phyloP scores from a whole-genome alignment of 2,797 vertebrate genomes.

The Podargus strigoides region DNA sequence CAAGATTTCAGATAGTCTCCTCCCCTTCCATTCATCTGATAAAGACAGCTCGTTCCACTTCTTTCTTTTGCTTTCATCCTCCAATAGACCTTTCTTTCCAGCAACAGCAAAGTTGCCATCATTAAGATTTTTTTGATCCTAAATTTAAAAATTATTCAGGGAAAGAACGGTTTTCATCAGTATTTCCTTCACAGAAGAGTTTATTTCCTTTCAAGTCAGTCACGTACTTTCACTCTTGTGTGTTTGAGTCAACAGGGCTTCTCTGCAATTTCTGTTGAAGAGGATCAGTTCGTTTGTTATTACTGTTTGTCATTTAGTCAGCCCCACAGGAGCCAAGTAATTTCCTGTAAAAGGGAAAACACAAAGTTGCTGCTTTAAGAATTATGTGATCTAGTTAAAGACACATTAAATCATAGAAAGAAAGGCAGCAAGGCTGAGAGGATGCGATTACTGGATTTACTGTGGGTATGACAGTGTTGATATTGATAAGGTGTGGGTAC shows the following conservation, averaged over 20 bases:
- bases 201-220: constrained; percentile 1
- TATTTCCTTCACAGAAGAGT: neutral
- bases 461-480: neutral
- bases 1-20: neutral
- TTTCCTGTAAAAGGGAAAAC: constrained; percentile 42
- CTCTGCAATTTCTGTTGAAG: neutral
- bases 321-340: neutral
- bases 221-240: neutral
- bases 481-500: neutral
- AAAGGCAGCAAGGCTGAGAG: neutral
- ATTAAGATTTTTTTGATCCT: neutral
- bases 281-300: constrained; percentile 14
- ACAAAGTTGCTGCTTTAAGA: neutral
- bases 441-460: neutral
- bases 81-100: neutral
- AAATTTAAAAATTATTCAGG: neutral
- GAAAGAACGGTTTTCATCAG: neutral
- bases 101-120: neutral
- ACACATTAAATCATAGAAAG: neutral
- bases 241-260: neutral
- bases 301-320: constrained; percentile 5
- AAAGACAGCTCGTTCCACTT: neutral
- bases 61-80: neutral
- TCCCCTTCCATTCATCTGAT: neutral
- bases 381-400: constrained; percentile 22